Evolutionary conservation across 2,888 invertebrate genomes (phyloP).

Genomic region (Lasioglossum marginatum): DNA sequence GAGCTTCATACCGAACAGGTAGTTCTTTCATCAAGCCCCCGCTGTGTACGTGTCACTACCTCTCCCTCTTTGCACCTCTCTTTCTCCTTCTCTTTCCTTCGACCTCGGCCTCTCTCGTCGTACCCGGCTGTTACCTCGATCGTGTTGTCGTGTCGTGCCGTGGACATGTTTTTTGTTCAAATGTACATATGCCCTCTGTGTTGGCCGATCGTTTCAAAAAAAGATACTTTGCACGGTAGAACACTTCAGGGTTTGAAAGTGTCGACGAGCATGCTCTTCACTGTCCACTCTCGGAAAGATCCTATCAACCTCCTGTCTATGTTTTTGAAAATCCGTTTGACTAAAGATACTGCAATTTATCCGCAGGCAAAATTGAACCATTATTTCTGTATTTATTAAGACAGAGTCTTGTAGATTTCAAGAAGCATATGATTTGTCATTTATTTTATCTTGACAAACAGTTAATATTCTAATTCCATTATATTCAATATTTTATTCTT

Average conservation of each 20-base stretch:
- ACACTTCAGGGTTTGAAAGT: not conserved
- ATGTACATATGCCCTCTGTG: not conserved
- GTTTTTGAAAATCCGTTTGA: not conserved
- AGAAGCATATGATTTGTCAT: no score
- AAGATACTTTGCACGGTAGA: not conserved
- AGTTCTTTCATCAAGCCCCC: conserved; percentile 5
- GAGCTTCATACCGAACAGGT: not conserved
- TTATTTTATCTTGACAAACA: no score
- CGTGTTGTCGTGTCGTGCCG: not conserved
- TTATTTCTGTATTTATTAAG: not conserved
- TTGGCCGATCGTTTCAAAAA: not conserved
- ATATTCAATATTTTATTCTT: no score
- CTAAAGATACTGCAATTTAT: not conserved
- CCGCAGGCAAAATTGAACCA: not conserved
- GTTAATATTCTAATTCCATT: no score
- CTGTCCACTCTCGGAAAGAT: not conserved
- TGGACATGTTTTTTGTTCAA: not conserved
- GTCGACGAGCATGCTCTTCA: not conserved
- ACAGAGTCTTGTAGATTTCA: no score
- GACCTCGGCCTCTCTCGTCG: not conserved
- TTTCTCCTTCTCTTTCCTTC: not conserved
- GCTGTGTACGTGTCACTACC: not conserved
- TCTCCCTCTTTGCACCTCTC: not conserved
- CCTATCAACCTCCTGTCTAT: not conserved
- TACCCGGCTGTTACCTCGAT: not conserved